Conservation (phyloP, 2,888 invertebrate species). For the Cosmia pyralina region DNA sequence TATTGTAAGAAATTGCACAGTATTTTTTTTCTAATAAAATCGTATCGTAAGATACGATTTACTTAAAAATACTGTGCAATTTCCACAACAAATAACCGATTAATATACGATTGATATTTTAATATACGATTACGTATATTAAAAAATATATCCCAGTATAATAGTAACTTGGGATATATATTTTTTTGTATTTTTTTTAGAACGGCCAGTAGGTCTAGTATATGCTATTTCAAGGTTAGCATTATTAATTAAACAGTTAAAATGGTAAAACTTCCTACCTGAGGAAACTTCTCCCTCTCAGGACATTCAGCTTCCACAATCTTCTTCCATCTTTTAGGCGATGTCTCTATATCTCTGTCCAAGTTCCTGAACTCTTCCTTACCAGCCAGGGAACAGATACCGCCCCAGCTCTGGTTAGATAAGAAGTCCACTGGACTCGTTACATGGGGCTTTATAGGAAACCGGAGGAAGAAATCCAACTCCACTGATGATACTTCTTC, state of each 20-base stretch:
- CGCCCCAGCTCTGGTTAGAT: slow-evolving; percentile 98
- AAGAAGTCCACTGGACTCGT: slow-evolving; percentile 98
- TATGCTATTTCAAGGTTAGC: no score
- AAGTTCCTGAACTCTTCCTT: slow-evolving; percentile 98
- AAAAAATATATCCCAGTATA: no score
- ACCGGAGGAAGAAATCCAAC: slow-evolving; percentile 97
- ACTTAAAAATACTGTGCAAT: no score
- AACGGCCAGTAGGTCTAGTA: no score
- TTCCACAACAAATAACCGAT: no score
- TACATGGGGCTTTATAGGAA: slow-evolving; percentile 97
- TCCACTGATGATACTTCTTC: slow-evolving; percentile 96
- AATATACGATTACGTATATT: no score
- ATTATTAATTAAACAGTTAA: not conserved
- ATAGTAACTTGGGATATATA: no score
- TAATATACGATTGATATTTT: no score
- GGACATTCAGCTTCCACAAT: slow-evolving; percentile 98
- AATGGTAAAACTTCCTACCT: slow-evolving; percentile 79
- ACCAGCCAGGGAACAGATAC: slow-evolving; percentile 96
- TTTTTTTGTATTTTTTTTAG: no score
- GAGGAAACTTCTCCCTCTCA: slow-evolving; percentile 98
- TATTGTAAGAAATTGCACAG: no score
- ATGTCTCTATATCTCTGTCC: slow-evolving; percentile 98
- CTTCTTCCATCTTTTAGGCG: slow-evolving; percentile 99
- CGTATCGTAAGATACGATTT: no score
- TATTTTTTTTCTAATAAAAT: no score